These are phyloP conservation scores for Trimorus sp. DNA, from an alignment of 2,888 invertebrate species.

Conservation along the genomic window DNA sequence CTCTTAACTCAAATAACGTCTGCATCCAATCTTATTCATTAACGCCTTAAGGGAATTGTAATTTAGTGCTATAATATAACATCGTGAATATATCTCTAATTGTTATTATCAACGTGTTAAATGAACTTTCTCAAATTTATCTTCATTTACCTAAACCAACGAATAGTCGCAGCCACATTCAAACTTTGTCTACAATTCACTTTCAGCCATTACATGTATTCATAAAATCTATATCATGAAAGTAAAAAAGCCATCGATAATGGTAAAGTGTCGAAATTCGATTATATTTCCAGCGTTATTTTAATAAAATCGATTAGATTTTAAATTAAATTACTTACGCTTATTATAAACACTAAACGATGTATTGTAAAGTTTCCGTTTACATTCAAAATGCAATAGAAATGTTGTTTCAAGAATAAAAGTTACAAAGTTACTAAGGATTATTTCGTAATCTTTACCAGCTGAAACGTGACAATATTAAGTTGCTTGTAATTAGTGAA, in stretches of 20 bases:
- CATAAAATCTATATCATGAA: constrained; percentile 40
- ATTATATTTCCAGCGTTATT: too few species aligned
- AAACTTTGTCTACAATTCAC: constrained; percentile 53
- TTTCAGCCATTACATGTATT: constrained; percentile 27
- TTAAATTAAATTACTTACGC: too few species aligned
- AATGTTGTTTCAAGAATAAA: too few species aligned
- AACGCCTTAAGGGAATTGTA: constrained; percentile 32
- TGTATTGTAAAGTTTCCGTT: too few species aligned
- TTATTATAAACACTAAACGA: too few species aligned
- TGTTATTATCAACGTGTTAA: constrained; percentile 54
- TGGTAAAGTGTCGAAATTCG: constrained; percentile 8
- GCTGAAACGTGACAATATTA: too few species aligned
- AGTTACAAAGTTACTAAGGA: too few species aligned
- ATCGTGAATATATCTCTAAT: constrained; percentile 36
- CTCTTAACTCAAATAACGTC: constrained; percentile 10
- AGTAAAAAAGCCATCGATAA: constrained; percentile 41
- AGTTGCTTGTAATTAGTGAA: too few species aligned
- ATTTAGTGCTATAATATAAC: constrained; percentile 37
- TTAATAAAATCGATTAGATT: too few species aligned
- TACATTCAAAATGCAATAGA: too few species aligned
- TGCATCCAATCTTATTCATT: constrained; percentile 35
- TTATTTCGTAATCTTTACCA: too few species aligned
- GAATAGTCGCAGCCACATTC: constrained; percentile 39
- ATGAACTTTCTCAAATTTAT: constrained; percentile 61
- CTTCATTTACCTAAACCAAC: constrained; percentile 48